Percentiles rank a stretch among this genome's conserved stretches.
phyloP scores from a whole-genome alignment of 2,113 vertebrate species.

The Pungitius pungitius region DNA sequence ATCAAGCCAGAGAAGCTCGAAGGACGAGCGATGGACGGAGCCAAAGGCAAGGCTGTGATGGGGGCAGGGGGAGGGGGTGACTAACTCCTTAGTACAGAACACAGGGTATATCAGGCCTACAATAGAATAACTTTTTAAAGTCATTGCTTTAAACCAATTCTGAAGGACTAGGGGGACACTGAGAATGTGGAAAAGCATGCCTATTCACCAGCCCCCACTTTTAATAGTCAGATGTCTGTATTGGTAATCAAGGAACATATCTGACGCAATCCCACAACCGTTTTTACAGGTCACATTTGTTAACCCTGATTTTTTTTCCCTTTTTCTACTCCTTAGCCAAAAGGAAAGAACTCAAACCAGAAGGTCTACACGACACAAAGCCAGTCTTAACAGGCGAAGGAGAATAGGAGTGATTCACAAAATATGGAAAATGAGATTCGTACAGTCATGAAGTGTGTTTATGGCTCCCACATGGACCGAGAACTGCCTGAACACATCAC shows the following conservation, averaged over 20 bases:
- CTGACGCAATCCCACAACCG: conserved; percentile 49
- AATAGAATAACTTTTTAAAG: conserved; percentile 19
- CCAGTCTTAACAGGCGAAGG: conserved; percentile 55
- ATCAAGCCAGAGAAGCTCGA: conserved; percentile 12
- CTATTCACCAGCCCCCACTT: conserved; percentile 37
- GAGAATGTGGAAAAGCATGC: conserved; percentile 24
- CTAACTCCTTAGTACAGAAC: background rate
- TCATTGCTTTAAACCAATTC: conserved; percentile 22
- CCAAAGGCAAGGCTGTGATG: conserved; percentile 35
- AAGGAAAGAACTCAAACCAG: conserved; percentile 64
- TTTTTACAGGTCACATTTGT: conserved; percentile 62
- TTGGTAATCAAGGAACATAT: conserved; percentile 63
- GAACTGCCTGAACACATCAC: conserved; percentile 53
- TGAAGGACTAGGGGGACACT: background rate
- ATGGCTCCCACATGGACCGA: conserved; percentile 40
- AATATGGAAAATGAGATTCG: conserved; percentile 63
- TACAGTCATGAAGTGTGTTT: conserved; percentile 58
- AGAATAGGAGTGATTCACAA: conserved; percentile 38
- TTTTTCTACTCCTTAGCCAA: conserved; percentile 43
- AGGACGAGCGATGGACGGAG: conserved; percentile 21
- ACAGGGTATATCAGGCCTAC: conserved; percentile 21
- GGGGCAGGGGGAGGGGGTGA: background rate
- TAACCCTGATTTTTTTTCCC: conserved; percentile 50
- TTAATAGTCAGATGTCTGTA: conserved; percentile 56
- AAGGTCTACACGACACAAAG: conserved; percentile 51